A percentile compares a stretch with the other conserved stretches of the same genome.
phyloP scores from a whole-genome alignment of 2,888 invertebrate species.

The Crepidodera aurea region DNA sequence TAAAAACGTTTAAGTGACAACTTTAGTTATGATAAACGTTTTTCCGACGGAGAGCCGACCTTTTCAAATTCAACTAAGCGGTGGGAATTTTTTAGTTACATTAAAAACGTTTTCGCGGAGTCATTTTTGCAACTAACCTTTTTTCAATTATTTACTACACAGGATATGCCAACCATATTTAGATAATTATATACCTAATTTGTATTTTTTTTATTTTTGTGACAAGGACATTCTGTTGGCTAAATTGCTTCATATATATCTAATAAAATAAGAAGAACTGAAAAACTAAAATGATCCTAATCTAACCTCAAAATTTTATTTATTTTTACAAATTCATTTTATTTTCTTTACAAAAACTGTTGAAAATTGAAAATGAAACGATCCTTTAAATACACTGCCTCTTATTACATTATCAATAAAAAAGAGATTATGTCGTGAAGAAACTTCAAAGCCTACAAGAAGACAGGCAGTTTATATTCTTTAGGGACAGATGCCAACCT shows the following conservation, averaged over 20 bases:
- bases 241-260: too few relatives aligned
- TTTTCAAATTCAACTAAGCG: slow-evolving; percentile 2
- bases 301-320: slow-evolving; percentile 7
- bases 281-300: neutral
- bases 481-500: neutral
- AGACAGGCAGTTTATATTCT: neutral
- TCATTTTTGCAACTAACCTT: slow-evolving; percentile 15
- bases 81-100: slow-evolving; percentile 3
- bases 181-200: too few relatives aligned
- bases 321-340: too few relatives aligned
- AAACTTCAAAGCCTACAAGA: neutral
- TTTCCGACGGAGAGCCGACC: neutral
- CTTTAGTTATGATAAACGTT: slow-evolving; percentile 8
- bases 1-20: too few relatives aligned
- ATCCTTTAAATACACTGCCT: slow-evolving; percentile 8
- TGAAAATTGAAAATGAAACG: neutral
- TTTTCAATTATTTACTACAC: neutral
- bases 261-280: too few relatives aligned
- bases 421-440: slow-evolving; percentile 1
- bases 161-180: too few relatives aligned
- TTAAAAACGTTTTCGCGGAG: slow-evolving; percentile 7
- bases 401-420: slow-evolving; percentile 1
- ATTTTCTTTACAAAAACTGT: too few relatives aligned
- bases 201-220: too few relatives aligned
- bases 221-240: too few relatives aligned